Base-by-base conservation (phyloP, 2,113 vertebrate genomes). In the Megalops atlanticus region DNA sequence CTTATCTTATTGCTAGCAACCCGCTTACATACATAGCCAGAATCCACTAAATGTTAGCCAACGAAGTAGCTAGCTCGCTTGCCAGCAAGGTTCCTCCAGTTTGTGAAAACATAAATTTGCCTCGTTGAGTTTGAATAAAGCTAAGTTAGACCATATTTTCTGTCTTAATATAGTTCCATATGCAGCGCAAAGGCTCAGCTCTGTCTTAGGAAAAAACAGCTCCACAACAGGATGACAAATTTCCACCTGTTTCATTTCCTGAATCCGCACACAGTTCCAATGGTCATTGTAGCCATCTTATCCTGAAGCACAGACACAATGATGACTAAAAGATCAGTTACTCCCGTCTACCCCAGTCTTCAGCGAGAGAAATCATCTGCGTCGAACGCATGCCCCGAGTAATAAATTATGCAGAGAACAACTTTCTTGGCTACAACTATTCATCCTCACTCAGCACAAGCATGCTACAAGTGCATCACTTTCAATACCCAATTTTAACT, bases 241-340 rank as follows among this genome's bases (percentile, higher is more conserved):
- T 7, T 91, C 88, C 91, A 93, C 91, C 92, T 92, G 92, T 86
- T 91, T 89, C 84, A 88, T 90, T 92, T 92, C 92, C 92, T 90
- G 90, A 86, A 87, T 85, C 83, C 87, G 87, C 82, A 89, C 85
- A 39, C 78, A 84, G 33, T 36, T 40, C 21, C 41, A 49, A 78
- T 84, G 86, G 84, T 79, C 86, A 80, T 76, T 89, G 84, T 72
- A 85, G 87, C 86, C 92, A 90, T 85, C 47, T 89, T 88, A 85
- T 69, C 88, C 80, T 81, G 77, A 40, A 79, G 76, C 47, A 74
- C 43, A 82, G 84, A 86, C 24, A 24, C 49, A 52, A 76, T 38
- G n/a, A 14, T 21, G 14, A 47, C 74, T 35, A 18, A 21, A 24
- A 64, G 58, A 49, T 39, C 27, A 47, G 71, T 77, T 45, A 73